Percentiles rank a stretch among this genome's conserved stretches.
Conservation (phyloP, 2,113 vertebrate genomes). For the Rhabdomys dilectus region DNA sequence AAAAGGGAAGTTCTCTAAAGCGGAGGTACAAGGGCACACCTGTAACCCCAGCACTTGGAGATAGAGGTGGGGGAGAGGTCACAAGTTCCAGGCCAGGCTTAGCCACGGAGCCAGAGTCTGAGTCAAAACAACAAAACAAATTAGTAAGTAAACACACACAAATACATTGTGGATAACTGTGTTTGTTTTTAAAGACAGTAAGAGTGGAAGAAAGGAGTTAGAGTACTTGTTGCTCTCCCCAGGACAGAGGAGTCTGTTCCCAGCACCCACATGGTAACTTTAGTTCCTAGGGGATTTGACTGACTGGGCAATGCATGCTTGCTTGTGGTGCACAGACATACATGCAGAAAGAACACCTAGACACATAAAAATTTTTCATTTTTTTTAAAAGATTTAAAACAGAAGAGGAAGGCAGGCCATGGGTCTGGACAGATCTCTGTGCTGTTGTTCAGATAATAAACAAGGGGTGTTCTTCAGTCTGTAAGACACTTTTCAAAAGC, state of each 20-base stretch:
- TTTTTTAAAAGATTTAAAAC: neutral
- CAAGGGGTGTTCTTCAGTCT: neutral
- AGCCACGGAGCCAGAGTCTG: neutral
- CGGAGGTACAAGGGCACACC: neutral
- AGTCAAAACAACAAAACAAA: neutral
- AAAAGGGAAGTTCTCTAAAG: neutral
- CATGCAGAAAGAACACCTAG: neutral
- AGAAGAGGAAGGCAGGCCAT: neutral
- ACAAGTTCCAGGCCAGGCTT: neutral
- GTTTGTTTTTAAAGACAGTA: conserved; percentile 11
- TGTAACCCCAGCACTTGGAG: neutral
- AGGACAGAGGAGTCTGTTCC: neutral
- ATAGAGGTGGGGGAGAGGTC: too few relatives aligned
- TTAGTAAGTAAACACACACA: neutral
- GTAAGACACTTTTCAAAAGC: neutral
- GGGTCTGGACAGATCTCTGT: neutral
- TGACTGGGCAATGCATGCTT: neutral
- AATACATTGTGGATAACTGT: neutral
- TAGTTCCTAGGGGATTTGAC: neutral
- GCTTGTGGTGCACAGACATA: neutral
- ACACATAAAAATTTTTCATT: neutral
- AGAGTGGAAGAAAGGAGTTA: neutral
- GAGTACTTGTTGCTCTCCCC: neutral
- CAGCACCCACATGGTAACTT: neutral
- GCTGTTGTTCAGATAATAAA: neutral